phyloP scores from a whole-genome alignment of 2,113 vertebrate genomes.

The Thamnophis sirtalis region DNA sequence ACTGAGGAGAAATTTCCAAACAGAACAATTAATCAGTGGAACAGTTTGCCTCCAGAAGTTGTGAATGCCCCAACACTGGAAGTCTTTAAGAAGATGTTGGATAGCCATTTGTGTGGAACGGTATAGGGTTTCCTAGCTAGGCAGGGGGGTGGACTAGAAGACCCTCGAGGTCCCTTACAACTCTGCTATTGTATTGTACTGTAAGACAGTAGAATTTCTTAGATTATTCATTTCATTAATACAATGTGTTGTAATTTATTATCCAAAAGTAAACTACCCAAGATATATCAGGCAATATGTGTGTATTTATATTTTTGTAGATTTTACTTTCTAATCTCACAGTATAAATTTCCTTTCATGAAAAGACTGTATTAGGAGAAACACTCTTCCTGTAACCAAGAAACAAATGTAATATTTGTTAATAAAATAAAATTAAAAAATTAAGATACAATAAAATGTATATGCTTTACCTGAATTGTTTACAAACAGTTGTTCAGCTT shows the following conservation, averaged over 20 bases:
- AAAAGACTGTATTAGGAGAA: background rate
- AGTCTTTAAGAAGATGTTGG: too few species aligned
- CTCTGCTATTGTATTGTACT: too few species aligned
- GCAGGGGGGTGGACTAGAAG: too few species aligned
- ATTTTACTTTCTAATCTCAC: background rate
- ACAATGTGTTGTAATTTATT: background rate
- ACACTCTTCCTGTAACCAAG: background rate
- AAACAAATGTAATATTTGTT: background rate
- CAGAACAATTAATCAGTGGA: too few species aligned
- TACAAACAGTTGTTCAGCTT: background rate
- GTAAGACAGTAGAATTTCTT: background rate
- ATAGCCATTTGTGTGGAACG: too few species aligned
- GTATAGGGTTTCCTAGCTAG: too few species aligned
- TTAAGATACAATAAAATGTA: background rate
- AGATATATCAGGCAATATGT: background rate
- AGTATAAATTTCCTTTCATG: background rate
- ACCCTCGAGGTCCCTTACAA: too few species aligned
- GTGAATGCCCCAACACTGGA: too few species aligned
- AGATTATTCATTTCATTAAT: background rate
- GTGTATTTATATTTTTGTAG: background rate
- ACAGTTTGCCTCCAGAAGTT: too few species aligned
- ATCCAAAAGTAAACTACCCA: background rate
- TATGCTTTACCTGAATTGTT: background rate
- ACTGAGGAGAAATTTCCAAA: too few species aligned
- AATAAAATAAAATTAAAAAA: background rate